These are phyloP conservation scores for Tetragnatha versicolor DNA, from an alignment of 1,140 invertebrate species.

Conservation along the genomic window DNA sequence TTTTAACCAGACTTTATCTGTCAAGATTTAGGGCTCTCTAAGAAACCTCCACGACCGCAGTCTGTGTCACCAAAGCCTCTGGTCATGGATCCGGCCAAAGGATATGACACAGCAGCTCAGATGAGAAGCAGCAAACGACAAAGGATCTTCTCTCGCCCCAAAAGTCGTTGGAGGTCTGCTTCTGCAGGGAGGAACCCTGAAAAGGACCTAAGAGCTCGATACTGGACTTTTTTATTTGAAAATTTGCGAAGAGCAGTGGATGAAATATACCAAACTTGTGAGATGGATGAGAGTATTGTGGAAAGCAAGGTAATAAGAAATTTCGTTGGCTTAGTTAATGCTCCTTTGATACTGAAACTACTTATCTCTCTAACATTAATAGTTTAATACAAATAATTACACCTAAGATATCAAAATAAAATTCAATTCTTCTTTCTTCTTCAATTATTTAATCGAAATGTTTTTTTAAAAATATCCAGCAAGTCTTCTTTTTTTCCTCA, in stretches of 20 bases:
- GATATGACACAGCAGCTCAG: slow-evolving; percentile 11
- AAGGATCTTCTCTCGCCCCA: slow-evolving; percentile 61
- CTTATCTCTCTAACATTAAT: too few relatives aligned
- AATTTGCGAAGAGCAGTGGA: slow-evolving; percentile 89
- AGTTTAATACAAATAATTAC: too few relatives aligned
- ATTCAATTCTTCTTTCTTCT: too few relatives aligned
- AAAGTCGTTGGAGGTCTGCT: slow-evolving; percentile 76
- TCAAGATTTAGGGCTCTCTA: too few relatives aligned
- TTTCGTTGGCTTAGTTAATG: neutral
- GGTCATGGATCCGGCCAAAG: neutral
- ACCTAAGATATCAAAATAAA: too few relatives aligned
- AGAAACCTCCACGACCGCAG: slow-evolving; percentile 70
- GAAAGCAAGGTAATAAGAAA: slow-evolving; percentile 69
- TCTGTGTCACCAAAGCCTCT: slow-evolving; percentile 51
- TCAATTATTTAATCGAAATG: too few relatives aligned
- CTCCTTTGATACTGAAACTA: too few relatives aligned
- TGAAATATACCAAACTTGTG: slow-evolving; percentile 73
- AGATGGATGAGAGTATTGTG: slow-evolving; percentile 71
- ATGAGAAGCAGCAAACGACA: slow-evolving; percentile 30
- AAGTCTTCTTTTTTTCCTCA: too few relatives aligned
- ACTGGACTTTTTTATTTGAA: slow-evolving; percentile 94
- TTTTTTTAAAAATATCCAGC: too few relatives aligned
- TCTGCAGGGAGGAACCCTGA: slow-evolving; percentile 86
- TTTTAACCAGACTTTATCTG: too few relatives aligned
- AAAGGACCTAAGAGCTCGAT: slow-evolving; percentile 85